phyloP scores from a whole-genome alignment of 2,113 vertebrate genomes.

The Atlantisia rogersi region DNA sequence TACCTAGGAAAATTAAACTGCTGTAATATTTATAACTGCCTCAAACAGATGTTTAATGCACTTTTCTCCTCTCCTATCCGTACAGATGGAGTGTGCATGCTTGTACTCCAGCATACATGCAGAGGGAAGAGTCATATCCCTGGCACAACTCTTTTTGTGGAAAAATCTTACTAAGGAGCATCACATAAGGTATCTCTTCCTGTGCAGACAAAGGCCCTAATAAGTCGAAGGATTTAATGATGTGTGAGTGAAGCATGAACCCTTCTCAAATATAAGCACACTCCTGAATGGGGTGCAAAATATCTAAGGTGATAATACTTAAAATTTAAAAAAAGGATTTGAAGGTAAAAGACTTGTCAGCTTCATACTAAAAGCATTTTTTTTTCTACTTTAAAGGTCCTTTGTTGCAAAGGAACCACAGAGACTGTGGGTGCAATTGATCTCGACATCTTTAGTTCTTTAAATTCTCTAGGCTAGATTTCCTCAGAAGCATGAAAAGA shows the following conservation, averaged over 20 bases:
- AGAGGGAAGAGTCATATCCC: not conserved
- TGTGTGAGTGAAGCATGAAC: not conserved
- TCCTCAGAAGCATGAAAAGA: not conserved
- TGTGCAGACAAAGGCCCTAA: not conserved
- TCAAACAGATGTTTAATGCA: constrained; percentile 10
- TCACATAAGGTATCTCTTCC: not conserved
- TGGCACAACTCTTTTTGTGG: not conserved
- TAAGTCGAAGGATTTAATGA: not conserved
- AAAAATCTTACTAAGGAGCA: not conserved
- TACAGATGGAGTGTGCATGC: not conserved
- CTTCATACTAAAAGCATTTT: not conserved
- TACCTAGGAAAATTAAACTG: not conserved
- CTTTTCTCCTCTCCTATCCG: not conserved
- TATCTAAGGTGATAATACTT: not conserved
- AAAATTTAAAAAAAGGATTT: not conserved
- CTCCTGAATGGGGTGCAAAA: not conserved
- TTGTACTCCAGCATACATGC: not conserved
- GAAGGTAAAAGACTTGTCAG: not conserved
- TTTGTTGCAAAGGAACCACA: not conserved
- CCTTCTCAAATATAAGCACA: not conserved
- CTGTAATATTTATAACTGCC: not conserved
- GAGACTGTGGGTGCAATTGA: not conserved
- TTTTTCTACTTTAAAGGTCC: not conserved
- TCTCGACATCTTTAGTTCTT: not conserved
- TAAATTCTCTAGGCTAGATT: not conserved